These are phyloP conservation scores for Oncorhynchus keta DNA, from an alignment of 2,113 vertebrate genomes.

Conservation along the genomic window DNA sequence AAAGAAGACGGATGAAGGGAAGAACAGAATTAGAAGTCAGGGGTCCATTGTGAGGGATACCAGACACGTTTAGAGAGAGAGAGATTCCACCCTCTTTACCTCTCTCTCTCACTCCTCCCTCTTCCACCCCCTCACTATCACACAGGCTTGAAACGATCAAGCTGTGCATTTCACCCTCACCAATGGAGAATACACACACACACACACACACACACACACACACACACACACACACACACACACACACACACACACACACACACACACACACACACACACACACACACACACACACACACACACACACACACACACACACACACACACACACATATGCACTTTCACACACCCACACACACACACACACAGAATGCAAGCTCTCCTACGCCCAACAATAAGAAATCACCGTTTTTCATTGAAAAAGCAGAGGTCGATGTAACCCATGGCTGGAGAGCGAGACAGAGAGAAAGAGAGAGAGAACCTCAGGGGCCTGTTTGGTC, in stretches of 20 bases:
- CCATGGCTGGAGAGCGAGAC: slow-evolving; percentile 40
- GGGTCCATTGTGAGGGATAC: slow-evolving; percentile 58
- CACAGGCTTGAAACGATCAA: slow-evolving; percentile 43
- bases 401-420: slow-evolving; percentile 44
- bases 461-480: slow-evolving; percentile 30
- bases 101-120: background rate
- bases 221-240: background rate
- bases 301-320: background rate
- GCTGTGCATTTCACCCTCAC: slow-evolving; percentile 35
- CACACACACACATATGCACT: background rate
- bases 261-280: background rate
- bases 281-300: background rate
- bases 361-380: background rate
- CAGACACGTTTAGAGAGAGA: slow-evolving; percentile 32
- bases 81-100: slow-evolving; percentile 6
- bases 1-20: slow-evolving; percentile 60
- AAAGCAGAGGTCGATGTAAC: slow-evolving; percentile 31
- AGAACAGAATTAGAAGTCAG: slow-evolving; percentile 49
- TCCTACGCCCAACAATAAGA: slow-evolving; percentile 2
- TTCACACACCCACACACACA: slow-evolving; percentile 2
- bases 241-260: background rate
- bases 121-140: slow-evolving; percentile 11
- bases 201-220: background rate
- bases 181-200: slow-evolving; percentile 21
- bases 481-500: slow-evolving; percentile 62